Percentiles rank a stretch among this genome's conserved stretches.
Evolutionary conservation across 2,797 vertebrate genomes (phyloP).

Genomic region (Sardinella longiceps): DNA sequence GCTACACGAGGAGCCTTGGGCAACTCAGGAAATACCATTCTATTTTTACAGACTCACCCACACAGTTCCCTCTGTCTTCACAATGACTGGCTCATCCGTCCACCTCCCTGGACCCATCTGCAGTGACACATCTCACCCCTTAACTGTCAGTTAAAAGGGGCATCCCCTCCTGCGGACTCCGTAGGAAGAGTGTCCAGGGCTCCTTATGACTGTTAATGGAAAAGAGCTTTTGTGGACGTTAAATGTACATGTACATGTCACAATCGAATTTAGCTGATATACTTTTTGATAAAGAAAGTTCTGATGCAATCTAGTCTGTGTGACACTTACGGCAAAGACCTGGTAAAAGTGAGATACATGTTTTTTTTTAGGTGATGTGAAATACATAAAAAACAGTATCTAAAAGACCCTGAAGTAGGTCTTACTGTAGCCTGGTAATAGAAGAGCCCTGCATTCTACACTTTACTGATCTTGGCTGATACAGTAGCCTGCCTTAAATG

Average conservation of each 20-base stretch:
- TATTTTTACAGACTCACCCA: slow-evolving; percentile 15
- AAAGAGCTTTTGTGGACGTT: background rate
- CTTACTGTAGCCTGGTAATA: no score
- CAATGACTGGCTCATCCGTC: slow-evolving; percentile 25
- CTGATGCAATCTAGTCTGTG: background rate
- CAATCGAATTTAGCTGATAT: background rate
- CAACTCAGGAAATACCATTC: slow-evolving; percentile 11
- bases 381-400: no score
- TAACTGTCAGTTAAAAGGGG: background rate
- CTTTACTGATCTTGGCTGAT: no score
- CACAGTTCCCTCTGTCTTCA: slow-evolving; percentile 3
- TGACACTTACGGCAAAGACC: no score
- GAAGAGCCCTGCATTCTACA: no score
- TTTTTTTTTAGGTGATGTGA: no score
- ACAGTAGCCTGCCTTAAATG: no score
- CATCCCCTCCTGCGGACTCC: background rate
- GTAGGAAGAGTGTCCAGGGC: background rate
- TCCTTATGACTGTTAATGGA: slow-evolving; percentile 9
- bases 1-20: slow-evolving; percentile 14
- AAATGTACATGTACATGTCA: background rate
- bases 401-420: no score
- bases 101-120: background rate
- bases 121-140: slow-evolving; percentile 19
- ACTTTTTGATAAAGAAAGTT: background rate
- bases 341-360: no score